These are phyloP conservation scores for Artemia sp. DNA, from an alignment of 2,888 invertebrate species.

Conservation along the genomic window DNA sequence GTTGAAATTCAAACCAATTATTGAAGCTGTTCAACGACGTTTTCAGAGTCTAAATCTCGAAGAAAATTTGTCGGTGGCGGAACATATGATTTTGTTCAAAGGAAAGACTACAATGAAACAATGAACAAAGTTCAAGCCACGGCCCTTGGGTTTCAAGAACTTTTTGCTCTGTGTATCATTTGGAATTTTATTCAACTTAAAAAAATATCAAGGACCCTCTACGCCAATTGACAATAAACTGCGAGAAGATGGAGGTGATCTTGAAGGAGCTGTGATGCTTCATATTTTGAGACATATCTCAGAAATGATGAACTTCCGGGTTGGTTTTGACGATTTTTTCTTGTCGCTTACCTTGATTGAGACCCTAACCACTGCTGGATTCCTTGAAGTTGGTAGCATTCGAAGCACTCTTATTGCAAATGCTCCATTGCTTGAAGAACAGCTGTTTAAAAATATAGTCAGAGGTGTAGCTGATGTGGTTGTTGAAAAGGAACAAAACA, in stretches of 20 bases:
- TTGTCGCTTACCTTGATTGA: slow-evolving; percentile 16
- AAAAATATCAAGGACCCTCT: slow-evolving; percentile 31
- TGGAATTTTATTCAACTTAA: slow-evolving; percentile 27
- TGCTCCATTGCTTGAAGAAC: background rate
- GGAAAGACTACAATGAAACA: slow-evolving; percentile 28
- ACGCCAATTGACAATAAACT: slow-evolving; percentile 25
- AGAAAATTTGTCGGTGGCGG: slow-evolving; percentile 31
- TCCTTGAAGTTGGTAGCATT: background rate
- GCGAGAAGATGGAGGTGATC: slow-evolving; percentile 22
- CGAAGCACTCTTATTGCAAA: background rate
- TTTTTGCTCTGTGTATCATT: slow-evolving; percentile 27
- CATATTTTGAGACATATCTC: slow-evolving; percentile 21
- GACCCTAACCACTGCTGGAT: background rate
- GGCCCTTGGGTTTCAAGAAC: slow-evolving; percentile 28
- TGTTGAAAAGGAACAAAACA: background rate
- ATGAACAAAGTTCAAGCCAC: slow-evolving; percentile 29
- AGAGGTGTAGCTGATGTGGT: background rate
- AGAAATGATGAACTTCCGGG: slow-evolving; percentile 17
- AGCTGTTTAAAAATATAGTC: background rate
- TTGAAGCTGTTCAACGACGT: slow-evolving; percentile 24
- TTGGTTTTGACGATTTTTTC: slow-evolving; percentile 26
- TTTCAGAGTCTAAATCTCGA: slow-evolving; percentile 35
- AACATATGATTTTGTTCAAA: slow-evolving; percentile 29
- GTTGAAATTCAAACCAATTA: slow-evolving; percentile 27
- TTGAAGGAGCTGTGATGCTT: slow-evolving; percentile 23